Base-by-base conservation (phyloP, 2,888 invertebrate species). In the Allolobophora icterica region DNA sequence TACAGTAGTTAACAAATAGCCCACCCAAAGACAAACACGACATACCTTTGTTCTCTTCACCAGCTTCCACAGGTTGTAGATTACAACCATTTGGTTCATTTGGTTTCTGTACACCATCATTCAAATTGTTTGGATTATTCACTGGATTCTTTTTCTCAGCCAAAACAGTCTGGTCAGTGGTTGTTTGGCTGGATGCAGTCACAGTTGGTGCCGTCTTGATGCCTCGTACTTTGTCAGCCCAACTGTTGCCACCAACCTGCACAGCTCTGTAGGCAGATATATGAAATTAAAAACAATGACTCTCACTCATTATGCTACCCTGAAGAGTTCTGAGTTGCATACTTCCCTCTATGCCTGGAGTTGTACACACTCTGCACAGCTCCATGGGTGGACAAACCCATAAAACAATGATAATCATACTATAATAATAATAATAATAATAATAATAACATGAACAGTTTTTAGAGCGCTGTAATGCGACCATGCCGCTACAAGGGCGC, bases 201-300 rank as follows among this genome's bases (percentile, higher is more conserved):
- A 33, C 6, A 35, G 87, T n/a, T 35, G 87, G 35, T 24, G 13
- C 87, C 8, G 38, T 87, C 87, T 87, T 87, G 35, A 91, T 34
- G 34, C 95, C 95, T 92, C 94, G 94, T 34, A 96, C 95, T 92
- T 95, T 95, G 93, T 96, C 96, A 34, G 96, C 96, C 96, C 96
- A 96, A 91, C 95, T 95, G 93, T 94, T 94, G 3, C 95, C 94
- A n/a, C 42, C 35, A 40, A 34, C n/a, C 89, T 45, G 42, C 19
- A 38, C 42, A 52, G 33, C 52, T 42, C 52, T 89, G 52, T 89
- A 89, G 21, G 40, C 40, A 89, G 40, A 89, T 34, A 89, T 11
- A 33, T 15, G 0, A 89, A 34, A n/a, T 17, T n/a, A n/a, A 71
- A 52, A 71, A n/a, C 71, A 71, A 71, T 11, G 71, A 71, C 3